Base-by-base conservation (phyloP, 1,140 invertebrate genomes). In the Rhizoglyphus robini region DNA sequence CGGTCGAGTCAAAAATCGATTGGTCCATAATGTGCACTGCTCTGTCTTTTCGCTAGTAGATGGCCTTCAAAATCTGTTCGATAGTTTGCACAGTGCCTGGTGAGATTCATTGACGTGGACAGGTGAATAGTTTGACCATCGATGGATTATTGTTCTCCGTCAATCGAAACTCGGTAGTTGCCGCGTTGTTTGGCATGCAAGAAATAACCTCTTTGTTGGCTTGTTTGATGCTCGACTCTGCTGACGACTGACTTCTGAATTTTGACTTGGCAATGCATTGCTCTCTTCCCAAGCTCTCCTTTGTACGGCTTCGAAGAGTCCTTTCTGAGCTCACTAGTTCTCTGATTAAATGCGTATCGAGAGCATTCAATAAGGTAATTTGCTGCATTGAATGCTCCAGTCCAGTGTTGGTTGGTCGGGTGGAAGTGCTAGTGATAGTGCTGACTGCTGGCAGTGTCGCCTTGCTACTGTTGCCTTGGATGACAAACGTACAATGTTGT, bases 401-500 rank as follows among this genome's bases (percentile, higher is more conserved):
- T 8, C 18, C 8, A 8, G 36, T 8, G 18, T 18, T 41, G n/a
- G n/a, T n/a, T 18, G 36, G 36, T 11, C 18, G 36, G 18, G 8
- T 18, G 36, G 36, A 11, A 8, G 36, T 41, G 36, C 18, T 18
- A n/a, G n/a, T n/a, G 8, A 41, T 18, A 11, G 36, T 41, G 18
- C 36, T 41, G 18, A 18, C 36, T 18, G 36, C 36, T 11, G 8
- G 8, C 36, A 41, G 18, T 18, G 18, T 41, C 8, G 8, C 8
- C 25, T 30, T 41, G 18, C 69, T 67, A 69, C 15, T 51, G n/a
- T 23, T 67, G 61, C 8, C 51, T 47, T 1, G 57, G 34, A 2
- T 67, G 47, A n/a, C n/a, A n/a, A n/a, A n/a, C n/a, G n/a, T n/a
- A 41, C 63, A 32, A 4, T 87, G 84, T 61, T n/a, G n/a, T n/a